Percentiles rank a stretch among this genome's conserved stretches.
Conservation (phyloP, 2,888 invertebrate genomes). For the Allolobophora icterica region DNA sequence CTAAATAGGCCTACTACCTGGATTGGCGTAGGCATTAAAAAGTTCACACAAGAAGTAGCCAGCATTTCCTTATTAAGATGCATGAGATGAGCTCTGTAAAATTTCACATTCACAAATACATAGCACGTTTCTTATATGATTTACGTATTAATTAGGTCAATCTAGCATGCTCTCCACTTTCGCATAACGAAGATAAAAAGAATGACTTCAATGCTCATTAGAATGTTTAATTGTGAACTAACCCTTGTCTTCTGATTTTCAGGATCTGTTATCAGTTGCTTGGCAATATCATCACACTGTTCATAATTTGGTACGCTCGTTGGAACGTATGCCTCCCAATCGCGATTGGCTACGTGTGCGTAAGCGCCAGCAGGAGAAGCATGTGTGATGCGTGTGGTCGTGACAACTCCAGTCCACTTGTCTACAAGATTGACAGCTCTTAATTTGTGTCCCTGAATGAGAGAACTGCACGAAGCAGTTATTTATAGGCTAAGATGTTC, state of each 20-base stretch:
- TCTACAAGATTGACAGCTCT: conserved; percentile 20
- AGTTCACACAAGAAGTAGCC: neutral
- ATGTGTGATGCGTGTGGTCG: conserved; percentile 63
- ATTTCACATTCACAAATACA: neutral
- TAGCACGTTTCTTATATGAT: too few species aligned
- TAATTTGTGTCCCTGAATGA: neutral
- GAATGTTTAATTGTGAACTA: neutral
- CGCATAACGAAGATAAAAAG: neutral
- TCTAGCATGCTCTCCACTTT: neutral
- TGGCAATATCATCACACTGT: conserved; percentile 43
- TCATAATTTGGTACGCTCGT: neutral
- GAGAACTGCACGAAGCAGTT: too few species aligned
- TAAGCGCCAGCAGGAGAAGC: conserved; percentile 62
- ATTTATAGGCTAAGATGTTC: too few species aligned
- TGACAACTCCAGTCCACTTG: conserved; percentile 61
- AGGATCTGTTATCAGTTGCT: conserved; percentile 39
- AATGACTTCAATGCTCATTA: neutral
- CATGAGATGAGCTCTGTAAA: too few species aligned
- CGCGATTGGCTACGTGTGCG: conserved; percentile 56
- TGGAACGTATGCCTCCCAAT: conserved; percentile 54
- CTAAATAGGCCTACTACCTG: neutral
- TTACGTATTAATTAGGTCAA: neutral
- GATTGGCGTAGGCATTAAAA: neutral
- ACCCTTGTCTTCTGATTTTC: conserved; percentile 20
- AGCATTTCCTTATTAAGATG: too few species aligned